Evolutionary conservation across 2,797 vertebrate species (phyloP), one percentile per base, ranked within the genome.

Genomic region (Pipistrellus pygmaeus): DNA sequence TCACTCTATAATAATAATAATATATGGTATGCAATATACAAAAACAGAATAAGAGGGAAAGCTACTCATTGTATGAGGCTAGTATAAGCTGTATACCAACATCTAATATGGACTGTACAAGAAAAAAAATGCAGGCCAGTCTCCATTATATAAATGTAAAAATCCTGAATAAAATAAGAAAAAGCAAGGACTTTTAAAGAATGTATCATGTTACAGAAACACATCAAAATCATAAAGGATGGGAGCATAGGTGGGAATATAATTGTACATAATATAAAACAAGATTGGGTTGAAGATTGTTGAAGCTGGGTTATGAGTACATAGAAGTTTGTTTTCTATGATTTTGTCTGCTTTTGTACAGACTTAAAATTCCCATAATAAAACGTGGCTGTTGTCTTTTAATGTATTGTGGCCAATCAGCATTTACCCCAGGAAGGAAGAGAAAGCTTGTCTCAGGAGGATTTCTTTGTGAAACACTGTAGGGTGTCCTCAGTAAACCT

Each of bases 71-170:
- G 75, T 23, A 75, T 44, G 48, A 53, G 51, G 10, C 51, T 53
- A 51, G 55, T 32, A 30, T 51, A 71, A 48, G 27, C 64, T 41
- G 51, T 44, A 86, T 46, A 35, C 15, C 51, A 81, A 71, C 69
- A 81, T 71, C 88, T 77, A 91, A 76, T 38, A 21, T 55, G 57
- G 30, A n/a, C 66, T 46, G 46, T 72, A 30, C 41, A 62, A 62
- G 35, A 77, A 84, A n/a, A 60, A 23, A 81, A 84, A 20, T 75
- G 38, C 46, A 83, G 44, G 44, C 38, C 64, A 85, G 15, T 71
- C 89, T 77, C 53, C 69, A 84, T 32, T 71, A 88, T 35, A 55
- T 62, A 88, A 62, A 53, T 53, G 48, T 18, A 77, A 35, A 93
- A 71, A 62, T 48, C 51, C 72, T 87, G 60, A 76, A 30, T 68